These are phyloP conservation scores for Coccyzus lansbergi DNA, from an alignment of 2,797 vertebrate genomes.

Conservation along the genomic window DNA sequence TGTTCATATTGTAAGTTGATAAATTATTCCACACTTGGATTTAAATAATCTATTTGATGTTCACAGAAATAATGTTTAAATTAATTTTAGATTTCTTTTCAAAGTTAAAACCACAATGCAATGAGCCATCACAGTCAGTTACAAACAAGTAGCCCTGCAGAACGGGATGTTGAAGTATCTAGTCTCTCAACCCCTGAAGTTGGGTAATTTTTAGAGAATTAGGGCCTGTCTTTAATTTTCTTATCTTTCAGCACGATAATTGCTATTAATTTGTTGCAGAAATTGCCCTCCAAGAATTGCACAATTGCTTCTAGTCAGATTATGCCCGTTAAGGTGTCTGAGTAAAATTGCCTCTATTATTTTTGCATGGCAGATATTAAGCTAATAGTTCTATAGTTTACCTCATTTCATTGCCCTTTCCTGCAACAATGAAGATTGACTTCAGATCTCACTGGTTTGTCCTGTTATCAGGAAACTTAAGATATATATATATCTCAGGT, in stretches of 20 bases:
- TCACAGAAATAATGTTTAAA: background rate
- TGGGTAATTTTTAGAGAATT: conserved; percentile 2
- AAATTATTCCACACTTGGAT: background rate
- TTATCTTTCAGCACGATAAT: conserved; percentile 30
- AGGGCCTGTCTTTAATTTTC: conserved; percentile 3
- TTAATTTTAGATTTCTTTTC: background rate
- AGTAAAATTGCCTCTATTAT: conserved; percentile 54
- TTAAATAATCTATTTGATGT: background rate
- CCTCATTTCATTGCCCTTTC: conserved; percentile 14
- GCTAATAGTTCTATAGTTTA: conserved; percentile 35
- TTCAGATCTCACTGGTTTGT: conserved; percentile 40
- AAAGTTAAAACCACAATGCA: background rate
- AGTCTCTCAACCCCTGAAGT: background rate
- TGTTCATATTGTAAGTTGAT: background rate
- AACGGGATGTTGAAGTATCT: background rate
- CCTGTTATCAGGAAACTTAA: conserved; percentile 27
- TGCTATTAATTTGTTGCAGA: conserved; percentile 22
- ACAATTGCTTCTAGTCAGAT: conserved; percentile 63
- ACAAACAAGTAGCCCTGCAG: background rate
- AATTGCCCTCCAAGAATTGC: conserved; percentile 43
- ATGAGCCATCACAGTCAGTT: background rate
- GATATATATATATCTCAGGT: background rate
- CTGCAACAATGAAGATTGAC: conserved; percentile 40
- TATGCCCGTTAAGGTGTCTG: background rate
- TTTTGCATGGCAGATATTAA: conserved; percentile 56